phyloP scores from a whole-genome alignment of 2,888 invertebrate genomes.

The Drosophila nr. perissopoda region DNA sequence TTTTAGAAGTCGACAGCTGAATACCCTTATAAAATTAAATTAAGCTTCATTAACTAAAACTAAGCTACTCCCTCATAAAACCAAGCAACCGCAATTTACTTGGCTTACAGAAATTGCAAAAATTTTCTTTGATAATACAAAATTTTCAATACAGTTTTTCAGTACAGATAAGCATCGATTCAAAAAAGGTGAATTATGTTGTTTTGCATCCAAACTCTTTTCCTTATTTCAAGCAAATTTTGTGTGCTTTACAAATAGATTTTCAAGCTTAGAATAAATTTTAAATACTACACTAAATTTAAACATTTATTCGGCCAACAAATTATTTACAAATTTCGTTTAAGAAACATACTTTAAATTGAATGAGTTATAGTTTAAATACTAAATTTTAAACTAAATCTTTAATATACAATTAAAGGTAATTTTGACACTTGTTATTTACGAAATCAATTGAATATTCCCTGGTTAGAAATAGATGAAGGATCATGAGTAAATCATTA shows the following conservation, averaged over 20 bases:
- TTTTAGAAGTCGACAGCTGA: not conserved
- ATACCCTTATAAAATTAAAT: not conserved
- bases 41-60: not conserved
- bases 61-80: not conserved
- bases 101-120: not conserved
- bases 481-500: not conserved
- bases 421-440: not conserved
- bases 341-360: not conserved
- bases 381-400: not conserved
- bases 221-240: not conserved
- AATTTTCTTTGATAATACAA: not conserved
- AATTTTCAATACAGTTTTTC: not conserved
- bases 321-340: not conserved
- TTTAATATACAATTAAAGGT: not conserved
- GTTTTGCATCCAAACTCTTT: not conserved
- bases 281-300: not conserved
- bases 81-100: not conserved
- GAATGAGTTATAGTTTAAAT: not conserved
- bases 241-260: not conserved
- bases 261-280: not conserved
- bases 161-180: not conserved
- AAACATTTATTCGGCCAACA: not conserved
- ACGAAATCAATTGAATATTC: not conserved
- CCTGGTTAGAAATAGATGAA: not conserved
- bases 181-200: too few species aligned